Evolutionary conservation across 2,113 vertebrate species (phyloP).

Genomic region (Noctilio leporinus): DNA sequence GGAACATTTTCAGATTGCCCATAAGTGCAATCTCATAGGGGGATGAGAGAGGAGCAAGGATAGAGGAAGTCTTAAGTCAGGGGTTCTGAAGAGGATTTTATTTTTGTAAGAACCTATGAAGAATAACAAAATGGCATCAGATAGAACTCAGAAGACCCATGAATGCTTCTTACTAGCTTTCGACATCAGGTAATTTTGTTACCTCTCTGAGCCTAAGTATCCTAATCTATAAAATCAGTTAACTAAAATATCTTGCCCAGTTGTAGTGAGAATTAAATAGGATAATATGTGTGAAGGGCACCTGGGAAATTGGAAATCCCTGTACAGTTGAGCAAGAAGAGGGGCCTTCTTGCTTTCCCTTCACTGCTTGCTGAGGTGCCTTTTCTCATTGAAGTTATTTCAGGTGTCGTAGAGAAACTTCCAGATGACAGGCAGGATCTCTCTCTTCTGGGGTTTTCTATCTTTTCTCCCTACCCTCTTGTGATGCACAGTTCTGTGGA

Average conservation of each 20-base stretch:
- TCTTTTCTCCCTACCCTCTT: neutral
- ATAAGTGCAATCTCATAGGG: too few relatives aligned
- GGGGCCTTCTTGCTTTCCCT: neutral
- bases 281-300: neutral
- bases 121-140: neutral
- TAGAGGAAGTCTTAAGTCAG: neutral
- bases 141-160: neutral
- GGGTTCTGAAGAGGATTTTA: neutral
- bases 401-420: neutral
- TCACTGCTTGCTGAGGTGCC: neutral
- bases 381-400: slow-evolving; percentile 1
- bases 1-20: neutral
- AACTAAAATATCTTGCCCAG: neutral
- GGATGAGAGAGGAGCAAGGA: neutral
- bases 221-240: neutral
- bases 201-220: neutral
- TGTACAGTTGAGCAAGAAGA: neutral
- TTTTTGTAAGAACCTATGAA: neutral
- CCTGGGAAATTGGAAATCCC: neutral
- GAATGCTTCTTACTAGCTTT: neutral
- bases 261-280: neutral
- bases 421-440: neutral
- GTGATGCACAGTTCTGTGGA: neutral
- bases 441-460: neutral
- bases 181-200: neutral